Evolutionary conservation across 23 tunicate genomes (phyloP), one percentile per base, ranked within the genome.

Genomic region (Oikopleura dioica): DNA sequence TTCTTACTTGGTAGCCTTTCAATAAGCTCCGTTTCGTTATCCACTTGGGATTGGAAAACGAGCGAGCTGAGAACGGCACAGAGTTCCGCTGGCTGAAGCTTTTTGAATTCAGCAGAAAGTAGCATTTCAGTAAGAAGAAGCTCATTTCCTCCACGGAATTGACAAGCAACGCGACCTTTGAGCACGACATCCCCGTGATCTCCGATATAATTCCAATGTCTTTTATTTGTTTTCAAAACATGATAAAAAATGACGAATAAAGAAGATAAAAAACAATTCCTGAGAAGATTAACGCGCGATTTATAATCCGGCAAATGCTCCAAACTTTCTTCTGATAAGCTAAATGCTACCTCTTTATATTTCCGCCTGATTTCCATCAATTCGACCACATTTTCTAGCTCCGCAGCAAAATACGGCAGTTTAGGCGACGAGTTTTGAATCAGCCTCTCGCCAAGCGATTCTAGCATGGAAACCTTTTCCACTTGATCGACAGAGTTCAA

Each of bases 111-210:
- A 72, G 88, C 87, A 67, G 88, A 87, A 67, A 92, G 87, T 35
- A 92, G 84, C 36, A 92, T 78, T 69, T 92, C 99, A 5, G 99
- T 92, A 38, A 92, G 83, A 0, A 92, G 82, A 12, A 92, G 82
- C 51, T 92, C 99, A 35, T 86, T 94, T 36, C 59, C 80, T 9
- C 72, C 72, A 21, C 88, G 79, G 21, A 92, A 81, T 77, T 92
- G 95, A 75, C 99, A 92, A 5, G 99, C 99, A 31, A 92, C 99
- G 35, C 99, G 85, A 28, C 99, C 99, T 79, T 92, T 92, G 50
- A 92, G 55, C 79, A 86, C 95, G 77, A 92, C 88, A 33, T 94
- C 88, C 35, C 85, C 82, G 5, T 79, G 68, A 23, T 83, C 80
- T 68, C 87, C 99, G 36, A 92, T 69, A 51, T 92, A 92, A 1